Evolutionary conservation across 2,113 vertebrate genomes (phyloP).

Genomic region (Himantopus leucocephalus): DNA sequence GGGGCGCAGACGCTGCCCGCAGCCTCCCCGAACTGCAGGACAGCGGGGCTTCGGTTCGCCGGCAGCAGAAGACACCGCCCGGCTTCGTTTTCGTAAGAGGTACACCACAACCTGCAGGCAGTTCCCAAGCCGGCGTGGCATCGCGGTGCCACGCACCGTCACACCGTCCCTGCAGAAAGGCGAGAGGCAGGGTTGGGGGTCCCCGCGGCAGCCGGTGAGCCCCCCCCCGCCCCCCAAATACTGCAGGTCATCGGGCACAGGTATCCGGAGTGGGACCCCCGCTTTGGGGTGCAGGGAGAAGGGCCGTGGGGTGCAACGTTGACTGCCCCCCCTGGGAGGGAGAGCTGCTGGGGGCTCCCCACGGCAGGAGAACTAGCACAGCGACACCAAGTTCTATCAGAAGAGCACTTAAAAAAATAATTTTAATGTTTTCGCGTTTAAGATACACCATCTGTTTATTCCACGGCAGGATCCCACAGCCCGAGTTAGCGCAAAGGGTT

Average conservation of each 20-base stretch:
- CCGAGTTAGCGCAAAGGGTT: neutral
- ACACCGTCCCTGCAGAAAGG: fast-evolving
- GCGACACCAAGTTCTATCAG: neutral
- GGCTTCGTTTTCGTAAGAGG: neutral
- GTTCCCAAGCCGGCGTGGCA: neutral
- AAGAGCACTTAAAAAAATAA: constrained; percentile 37
- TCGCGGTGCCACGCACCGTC: fast-evolving
- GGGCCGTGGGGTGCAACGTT: fast-evolving
- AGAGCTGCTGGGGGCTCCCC: neutral
- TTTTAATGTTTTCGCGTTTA: constrained; percentile 11
- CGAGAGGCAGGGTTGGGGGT: neutral
- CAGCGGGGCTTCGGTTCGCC: neutral
- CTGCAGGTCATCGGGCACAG: neutral
- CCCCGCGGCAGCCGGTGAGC: neutral
- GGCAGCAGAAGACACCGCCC: neutral
- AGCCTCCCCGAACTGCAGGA: neutral
- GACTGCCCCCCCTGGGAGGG: fast-evolving
- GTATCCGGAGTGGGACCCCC: fast-evolving
- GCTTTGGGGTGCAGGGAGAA: neutral
- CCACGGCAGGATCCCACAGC: neutral
- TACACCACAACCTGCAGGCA: fast-evolving
- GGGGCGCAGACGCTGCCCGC: neutral
- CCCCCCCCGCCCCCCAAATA: neutral
- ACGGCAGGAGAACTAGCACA: neutral
- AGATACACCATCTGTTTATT: neutral